Evolutionary conservation across 2,888 invertebrate species (phyloP).

Genomic region (Sinodicranocentrus sp.): DNA sequence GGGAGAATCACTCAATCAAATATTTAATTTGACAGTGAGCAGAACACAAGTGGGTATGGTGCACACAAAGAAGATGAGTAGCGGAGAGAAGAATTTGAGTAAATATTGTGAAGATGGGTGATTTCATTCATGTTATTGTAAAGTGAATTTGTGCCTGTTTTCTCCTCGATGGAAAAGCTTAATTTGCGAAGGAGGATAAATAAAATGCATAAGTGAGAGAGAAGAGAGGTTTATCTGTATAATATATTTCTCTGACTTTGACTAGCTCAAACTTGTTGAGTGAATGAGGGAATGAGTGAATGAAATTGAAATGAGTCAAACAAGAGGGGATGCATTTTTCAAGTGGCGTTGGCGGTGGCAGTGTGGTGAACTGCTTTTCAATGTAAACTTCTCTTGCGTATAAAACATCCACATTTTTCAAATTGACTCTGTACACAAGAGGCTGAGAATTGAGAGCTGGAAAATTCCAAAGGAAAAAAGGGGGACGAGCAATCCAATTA

Average conservation of each 20-base stretch:
- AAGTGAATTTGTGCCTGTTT: conserved; percentile 38
- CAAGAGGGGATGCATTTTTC: conserved; percentile 3
- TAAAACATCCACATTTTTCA: no score
- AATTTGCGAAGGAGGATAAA: conserved; percentile 25
- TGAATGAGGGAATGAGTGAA: conserved; percentile 39
- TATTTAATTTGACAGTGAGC: conserved; percentile 64
- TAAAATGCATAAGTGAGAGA: conserved; percentile 12
- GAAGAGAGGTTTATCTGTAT: conserved; percentile 3
- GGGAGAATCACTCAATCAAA: conserved; percentile 59
- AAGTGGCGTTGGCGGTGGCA: conserved; percentile 24
- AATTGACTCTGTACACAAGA: no score
- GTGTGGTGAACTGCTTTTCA: no score
- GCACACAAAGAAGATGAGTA: neutral
- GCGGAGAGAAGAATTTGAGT: neutral
- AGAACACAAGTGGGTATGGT: conserved; percentile 52
- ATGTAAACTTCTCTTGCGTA: no score
- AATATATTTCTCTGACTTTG: neutral
- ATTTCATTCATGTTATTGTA: conserved; percentile 21
- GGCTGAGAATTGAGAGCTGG: conserved; percentile 14
- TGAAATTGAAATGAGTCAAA: conserved; percentile 6
- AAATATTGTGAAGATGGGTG: neutral
- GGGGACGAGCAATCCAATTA: conserved; percentile 58
- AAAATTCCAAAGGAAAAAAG: conserved; percentile 50
- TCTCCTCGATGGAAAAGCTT: conserved; percentile 39
- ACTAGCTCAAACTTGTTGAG: conserved; percentile 46